Evolutionary conservation across 2,888 invertebrate species (phyloP), one percentile per base, ranked within the genome.

Genomic region (Bellardia bayeri): DNA sequence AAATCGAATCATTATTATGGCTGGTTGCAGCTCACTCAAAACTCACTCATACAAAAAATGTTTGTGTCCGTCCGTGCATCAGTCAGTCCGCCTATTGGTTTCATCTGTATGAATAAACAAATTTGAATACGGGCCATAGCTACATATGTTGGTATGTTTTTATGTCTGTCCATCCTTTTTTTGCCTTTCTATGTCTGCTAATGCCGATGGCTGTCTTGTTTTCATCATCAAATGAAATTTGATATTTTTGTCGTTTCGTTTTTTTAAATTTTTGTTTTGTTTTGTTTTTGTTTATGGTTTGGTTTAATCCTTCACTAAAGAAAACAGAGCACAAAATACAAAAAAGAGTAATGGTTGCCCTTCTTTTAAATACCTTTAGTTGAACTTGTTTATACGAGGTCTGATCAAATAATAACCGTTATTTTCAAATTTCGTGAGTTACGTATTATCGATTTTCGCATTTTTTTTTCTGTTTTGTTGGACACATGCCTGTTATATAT

Each of bases 1-100:
- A 91, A 92, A 92, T 92, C 92, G 92, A 92, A 92, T 92, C 92
- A 92, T 92, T 91, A 91, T 91, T 91, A 92, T 92, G 91, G 90
- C 91, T 92, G 92, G 89, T 90, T 92, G 91, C 91, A 90, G 91
- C 90, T 91, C 91, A 91, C 90, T 92, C 90, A 92, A 91, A 91
- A 91, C 90, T 90, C 90, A 91, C 91, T 91, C 91, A 90, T 54
- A 85, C 64, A 82, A 79, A 74, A 58, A 79, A 37, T 45, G 45
- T 51, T n/a, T 51, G 9, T 16, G 89, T 90, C 76, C 88, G 80
- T 82, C 81, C 88, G 64, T 56, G 66, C 61, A 54, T 74, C 64
- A 87, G 64, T 58, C 68, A 58, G 61, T 78, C 51, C 16, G 42
- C 33, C 54, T 58, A 63, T 76, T 54, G 49, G 66, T 82, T 58